Base-by-base conservation (phyloP, 2,888 invertebrate genomes). In the Leptinotarsa juncta region DNA sequence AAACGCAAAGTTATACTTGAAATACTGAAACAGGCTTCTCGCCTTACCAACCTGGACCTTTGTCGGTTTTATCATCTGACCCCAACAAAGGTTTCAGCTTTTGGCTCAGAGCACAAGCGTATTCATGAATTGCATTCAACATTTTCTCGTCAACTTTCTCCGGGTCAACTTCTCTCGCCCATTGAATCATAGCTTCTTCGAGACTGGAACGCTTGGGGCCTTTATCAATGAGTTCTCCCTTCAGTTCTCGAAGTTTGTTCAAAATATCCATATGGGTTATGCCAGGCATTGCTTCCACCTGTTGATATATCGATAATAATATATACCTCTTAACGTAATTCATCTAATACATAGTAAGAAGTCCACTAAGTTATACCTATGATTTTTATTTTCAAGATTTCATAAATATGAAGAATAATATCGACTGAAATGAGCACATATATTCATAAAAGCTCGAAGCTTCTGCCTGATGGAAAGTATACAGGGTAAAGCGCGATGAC, bases 81-180 rank as follows among this genome's bases (percentile, higher is more conserved):
- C 3, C 55, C 20, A 48, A 32, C 18, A 50, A 23, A 50, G 51
- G 67, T 20, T 49, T 74, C n/a, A 82, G 65, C 77, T 78, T 81
- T 20, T 83, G 83, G 2, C 79, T 79, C 4, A 86, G 65, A 26
- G 83, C 60, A 12, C 74, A 75, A 0, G 85, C 81, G n/a, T 81
- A 81, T 71, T 83, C 80, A 26, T 83, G 82, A 26, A 86, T 85
- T 73, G 83, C 83, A 14, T 81, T 77, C n/a, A 82, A 67, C 7
- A 85, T 69, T 20, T 77, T 73, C 14, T 82, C 80, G 71, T 84
- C 80, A 0, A 85, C 81, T 32, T 82, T 75, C 3, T 84, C 82
- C 2, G 84, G 84, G 14, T 83, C 82, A 69, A 83, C 83, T 48
- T 74, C 76, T 57, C 75, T 75, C 0, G 84, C 84, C 86, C 86